Evolutionary conservation across 2,113 vertebrate species (phyloP).

Genomic region (Nasalis larvatus): DNA sequence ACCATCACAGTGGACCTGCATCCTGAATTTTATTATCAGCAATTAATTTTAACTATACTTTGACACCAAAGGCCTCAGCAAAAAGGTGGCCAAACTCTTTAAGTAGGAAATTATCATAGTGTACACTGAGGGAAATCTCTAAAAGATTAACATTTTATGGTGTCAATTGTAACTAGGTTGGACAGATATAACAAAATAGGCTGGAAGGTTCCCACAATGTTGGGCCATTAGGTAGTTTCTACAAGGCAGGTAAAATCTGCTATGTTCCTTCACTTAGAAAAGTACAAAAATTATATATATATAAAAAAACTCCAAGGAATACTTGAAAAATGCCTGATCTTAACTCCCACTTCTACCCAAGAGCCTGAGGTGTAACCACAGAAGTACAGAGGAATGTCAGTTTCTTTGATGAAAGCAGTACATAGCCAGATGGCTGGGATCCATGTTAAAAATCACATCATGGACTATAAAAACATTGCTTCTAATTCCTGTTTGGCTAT

Average conservation of each 20-base stretch:
- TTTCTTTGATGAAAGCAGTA: not conserved
- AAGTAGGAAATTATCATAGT: constrained; percentile 33
- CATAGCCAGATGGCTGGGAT: not conserved
- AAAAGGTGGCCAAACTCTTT: constrained; percentile 21
- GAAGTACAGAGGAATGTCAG: not conserved
- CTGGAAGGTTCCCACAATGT: not conserved
- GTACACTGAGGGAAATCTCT: constrained; percentile 45
- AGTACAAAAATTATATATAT: not conserved
- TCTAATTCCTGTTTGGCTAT: constrained; percentile 33
- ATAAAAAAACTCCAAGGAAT: not conserved
- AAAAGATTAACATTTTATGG: constrained; percentile 43
- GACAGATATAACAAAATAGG: not conserved
- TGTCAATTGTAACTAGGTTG: not conserved
- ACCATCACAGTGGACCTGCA: not conserved
- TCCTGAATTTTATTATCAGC: constrained; percentile 42
- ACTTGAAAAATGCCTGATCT: not conserved
- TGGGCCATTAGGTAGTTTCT: not conserved
- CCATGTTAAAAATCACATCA: not conserved
- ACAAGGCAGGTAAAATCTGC: not conserved
- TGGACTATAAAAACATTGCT: not conserved
- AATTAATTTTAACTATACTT: constrained; percentile 51
- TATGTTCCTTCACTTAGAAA: not conserved
- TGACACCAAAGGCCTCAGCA: constrained; percentile 51
- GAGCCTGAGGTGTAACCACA: not conserved
- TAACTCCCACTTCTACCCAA: not conserved